Base-by-base conservation (phyloP, 2,888 invertebrate species). In the Phyto melanocephala region DNA sequence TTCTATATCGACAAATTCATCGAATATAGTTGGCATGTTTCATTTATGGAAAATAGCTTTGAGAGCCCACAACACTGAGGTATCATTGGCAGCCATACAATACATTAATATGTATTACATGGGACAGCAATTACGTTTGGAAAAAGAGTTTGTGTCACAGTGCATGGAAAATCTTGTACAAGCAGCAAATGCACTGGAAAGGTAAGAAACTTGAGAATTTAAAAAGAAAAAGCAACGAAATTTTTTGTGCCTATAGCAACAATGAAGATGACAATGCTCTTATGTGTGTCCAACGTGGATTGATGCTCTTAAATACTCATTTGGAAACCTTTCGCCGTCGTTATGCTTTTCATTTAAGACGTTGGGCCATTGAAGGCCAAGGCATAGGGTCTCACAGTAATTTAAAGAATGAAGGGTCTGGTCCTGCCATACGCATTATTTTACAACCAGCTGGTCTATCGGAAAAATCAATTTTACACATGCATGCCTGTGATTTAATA, bases 41-140 rank as follows among this genome's bases (percentile, higher is more conserved):
- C 97, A 98, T 87, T 92, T 98, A 86, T 98, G 98, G 98, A 96
- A 96, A 90, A 97, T 98, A 81, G 98, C 98, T 0, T 92, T 98
- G 4, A 93, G 96, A 85, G 98, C 98, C 1, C 95, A 95, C 85
- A 97, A 96, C 89, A 97, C 97, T 91, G 98, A 98, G 89, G 98
- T 98, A 1, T 97, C 97, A 84, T 95, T 98, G 94, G 96, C 97
- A 2, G 98, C 98, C 0, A 98, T 98, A 86, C 97, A 98, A 89
- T 97, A 97, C 89, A 93, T 98, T 74, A 98, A 98, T 90, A 95
- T 95, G 88, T 98, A 97, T 91, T 98, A 98, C 91, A 97, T 98
- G 94, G 96, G 97, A 7, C 96, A 97, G 81, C 96, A 97, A 88
- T 90, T 98, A 52, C 96, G 97, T 85, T 95, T 97, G 86, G 98